Base-by-base conservation (phyloP, 2,113 vertebrate species). In the Oreochromis aureus region DNA sequence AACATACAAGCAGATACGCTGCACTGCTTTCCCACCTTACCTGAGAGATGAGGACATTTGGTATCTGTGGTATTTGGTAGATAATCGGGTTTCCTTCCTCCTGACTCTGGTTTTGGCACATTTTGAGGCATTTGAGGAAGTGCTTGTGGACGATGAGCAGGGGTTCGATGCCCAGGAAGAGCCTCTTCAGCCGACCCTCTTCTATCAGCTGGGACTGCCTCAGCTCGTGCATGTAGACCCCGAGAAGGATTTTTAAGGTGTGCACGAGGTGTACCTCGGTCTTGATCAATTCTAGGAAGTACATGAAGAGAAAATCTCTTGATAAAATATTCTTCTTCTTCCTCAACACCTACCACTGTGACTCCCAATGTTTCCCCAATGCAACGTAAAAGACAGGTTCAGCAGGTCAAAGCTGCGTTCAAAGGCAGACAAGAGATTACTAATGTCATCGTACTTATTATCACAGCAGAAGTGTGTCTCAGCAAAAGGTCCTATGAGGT, bases 201-300 rank as follows among this genome's bases (percentile, higher is more conserved):
- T 97, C 95, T 82, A 97, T 94, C 87, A 97, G 97, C 87, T 97
- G 93, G 15, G 97, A 97, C 86, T 97, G 96, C 61, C 89, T 96
- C 91, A 99, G 93, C 87, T 97, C 98, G 39, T 89, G 94, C 41
- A 95, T 92, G 87, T 98, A 99, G 2, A 99, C 97, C 32, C 92
- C 84, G 83, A 97, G 91, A 95, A 99, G 97, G 93, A 98, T 96
- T 93, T 98, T 99, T 87, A 99, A 95, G 0, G 97, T 99, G 63
- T 98, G 97, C 9, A 99, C 98, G 0, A 99, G 98, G 93, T 99
- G 97, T 89, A 97, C 97, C 96, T 99, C 99, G 0, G 99, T 99
- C 95, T 97, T 98, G 93, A 99, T 98, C 58, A 99, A 95, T 88
- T 99, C 98, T 99, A 92, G 3, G 46, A 84, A n/a, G 81, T 12